These are phyloP conservation scores for Podocnemis expansa DNA, from an alignment of 2,113 vertebrate species.

Conservation along the genomic window DNA sequence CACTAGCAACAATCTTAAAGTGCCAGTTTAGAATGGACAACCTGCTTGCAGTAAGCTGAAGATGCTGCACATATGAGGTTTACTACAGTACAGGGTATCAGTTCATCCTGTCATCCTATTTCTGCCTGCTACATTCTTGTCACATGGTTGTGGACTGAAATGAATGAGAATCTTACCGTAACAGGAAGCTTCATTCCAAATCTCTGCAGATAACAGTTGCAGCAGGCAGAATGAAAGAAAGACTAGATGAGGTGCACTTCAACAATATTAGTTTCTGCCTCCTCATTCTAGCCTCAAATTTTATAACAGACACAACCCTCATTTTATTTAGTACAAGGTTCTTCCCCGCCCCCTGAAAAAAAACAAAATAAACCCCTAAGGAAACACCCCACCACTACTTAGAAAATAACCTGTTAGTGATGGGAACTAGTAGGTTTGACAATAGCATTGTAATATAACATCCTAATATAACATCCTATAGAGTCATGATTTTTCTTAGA, in stretches of 20 bases:
- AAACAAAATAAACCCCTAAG: no score
- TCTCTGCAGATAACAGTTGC: background rate
- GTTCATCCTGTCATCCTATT: background rate
- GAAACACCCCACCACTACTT: fast-evolving
- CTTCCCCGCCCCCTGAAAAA: fast-evolving
- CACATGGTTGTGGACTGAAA: background rate
- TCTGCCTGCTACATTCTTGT: background rate
- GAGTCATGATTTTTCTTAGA: background rate
- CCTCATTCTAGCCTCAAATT: background rate
- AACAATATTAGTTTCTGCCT: background rate
- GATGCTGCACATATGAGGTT: background rate
- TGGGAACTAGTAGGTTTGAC: background rate
- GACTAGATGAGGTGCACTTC: background rate
- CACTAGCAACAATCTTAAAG: background rate
- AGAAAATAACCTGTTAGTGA: background rate
- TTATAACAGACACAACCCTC: background rate
- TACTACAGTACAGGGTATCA: no score
- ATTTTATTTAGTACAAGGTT: background rate
- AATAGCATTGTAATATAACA: no score
- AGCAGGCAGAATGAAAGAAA: background rate
- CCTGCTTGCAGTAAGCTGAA: background rate
- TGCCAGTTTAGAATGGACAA: background rate
- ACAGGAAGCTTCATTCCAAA: background rate
- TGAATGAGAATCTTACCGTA: background rate
- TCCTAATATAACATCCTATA: no score